Conservation (phyloP, 2,113 vertebrate genomes). For the Nothocercus nigrocapillus region DNA sequence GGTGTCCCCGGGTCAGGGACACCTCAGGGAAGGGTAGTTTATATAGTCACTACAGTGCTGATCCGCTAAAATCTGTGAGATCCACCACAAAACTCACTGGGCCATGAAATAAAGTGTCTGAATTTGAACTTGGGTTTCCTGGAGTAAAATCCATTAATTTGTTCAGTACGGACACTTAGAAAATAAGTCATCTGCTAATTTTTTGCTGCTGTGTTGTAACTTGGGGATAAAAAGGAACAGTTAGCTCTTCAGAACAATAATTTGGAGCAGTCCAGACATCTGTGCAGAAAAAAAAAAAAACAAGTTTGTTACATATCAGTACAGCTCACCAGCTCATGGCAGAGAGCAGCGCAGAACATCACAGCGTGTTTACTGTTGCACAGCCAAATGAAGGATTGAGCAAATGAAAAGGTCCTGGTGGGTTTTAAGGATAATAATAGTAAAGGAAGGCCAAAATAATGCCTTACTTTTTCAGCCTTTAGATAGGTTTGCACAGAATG, state of each 20-base stretch:
- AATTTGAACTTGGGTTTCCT: background rate
- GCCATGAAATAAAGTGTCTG: background rate
- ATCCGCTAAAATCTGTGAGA: background rate
- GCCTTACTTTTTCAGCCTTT: background rate
- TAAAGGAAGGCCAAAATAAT: background rate
- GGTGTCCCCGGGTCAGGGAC: background rate
- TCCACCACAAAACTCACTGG: background rate
- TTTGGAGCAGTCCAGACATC: background rate
- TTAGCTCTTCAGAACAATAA: background rate
- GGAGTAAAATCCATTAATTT: background rate
- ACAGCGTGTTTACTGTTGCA: background rate
- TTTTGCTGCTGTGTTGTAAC: background rate
- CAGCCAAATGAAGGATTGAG: background rate
- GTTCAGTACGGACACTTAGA: background rate
- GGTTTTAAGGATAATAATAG: no score
- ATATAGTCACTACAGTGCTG: background rate
- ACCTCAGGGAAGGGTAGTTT: background rate
- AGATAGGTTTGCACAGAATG: background rate
- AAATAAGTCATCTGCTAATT: background rate
- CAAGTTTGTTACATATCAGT: background rate
- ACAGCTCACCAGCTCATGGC: background rate
- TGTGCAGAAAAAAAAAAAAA: accelerated
- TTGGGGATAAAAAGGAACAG: background rate
- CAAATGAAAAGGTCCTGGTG: background rate
- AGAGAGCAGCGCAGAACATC: background rate